A percentile compares a stretch with the other conserved stretches of the same genome.
Conservation (phyloP, 2,797 vertebrate genomes). For the Pangasius sanitwongsei region DNA sequence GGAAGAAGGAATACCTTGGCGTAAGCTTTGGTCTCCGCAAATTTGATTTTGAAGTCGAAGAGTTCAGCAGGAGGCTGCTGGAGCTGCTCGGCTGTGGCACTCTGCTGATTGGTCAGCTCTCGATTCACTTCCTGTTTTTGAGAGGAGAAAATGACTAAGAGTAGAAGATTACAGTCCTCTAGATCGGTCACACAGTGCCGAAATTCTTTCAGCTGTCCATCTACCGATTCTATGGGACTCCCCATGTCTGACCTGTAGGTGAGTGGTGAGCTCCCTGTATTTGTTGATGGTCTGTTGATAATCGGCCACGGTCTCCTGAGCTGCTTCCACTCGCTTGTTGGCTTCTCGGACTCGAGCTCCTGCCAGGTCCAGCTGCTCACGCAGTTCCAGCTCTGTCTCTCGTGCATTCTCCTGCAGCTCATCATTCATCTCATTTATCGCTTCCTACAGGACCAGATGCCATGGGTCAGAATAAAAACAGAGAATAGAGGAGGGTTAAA, state of each 20-base stretch:
- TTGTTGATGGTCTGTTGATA: conserved; percentile 97
- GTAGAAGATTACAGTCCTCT: not conserved
- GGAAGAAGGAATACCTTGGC: conserved; percentile 81
- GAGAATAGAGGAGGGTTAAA: not conserved
- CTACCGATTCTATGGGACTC: not conserved
- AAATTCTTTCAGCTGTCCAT: not conserved
- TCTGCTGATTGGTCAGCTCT: conserved; percentile 92
- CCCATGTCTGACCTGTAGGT: conserved; percentile 82
- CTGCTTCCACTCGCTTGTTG: conserved; percentile 89
- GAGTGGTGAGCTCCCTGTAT: conserved; percentile 89
- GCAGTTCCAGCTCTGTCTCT: conserved; percentile 93
- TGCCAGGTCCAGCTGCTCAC: conserved; percentile 92
- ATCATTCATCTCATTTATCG: conserved; percentile 98
- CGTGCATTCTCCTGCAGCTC: conserved; percentile 96
- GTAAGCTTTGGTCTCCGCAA: conserved; percentile 96
- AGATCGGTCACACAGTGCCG: not conserved
- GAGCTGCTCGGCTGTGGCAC: conserved; percentile 81
- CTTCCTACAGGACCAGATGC: conserved; percentile 75
- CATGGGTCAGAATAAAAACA: not conserved
- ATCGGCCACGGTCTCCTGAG: conserved; percentile 93
- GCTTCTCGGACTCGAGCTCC: conserved; percentile 81
- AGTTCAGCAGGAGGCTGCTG: conserved; percentile 82
- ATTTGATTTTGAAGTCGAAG: conserved; percentile 99
- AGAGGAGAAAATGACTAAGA: not conserved
- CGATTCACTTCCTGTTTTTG: conserved; percentile 86